phyloP scores from a whole-genome alignment of 2,113 vertebrate species.

The Lampris megalopsis region DNA sequence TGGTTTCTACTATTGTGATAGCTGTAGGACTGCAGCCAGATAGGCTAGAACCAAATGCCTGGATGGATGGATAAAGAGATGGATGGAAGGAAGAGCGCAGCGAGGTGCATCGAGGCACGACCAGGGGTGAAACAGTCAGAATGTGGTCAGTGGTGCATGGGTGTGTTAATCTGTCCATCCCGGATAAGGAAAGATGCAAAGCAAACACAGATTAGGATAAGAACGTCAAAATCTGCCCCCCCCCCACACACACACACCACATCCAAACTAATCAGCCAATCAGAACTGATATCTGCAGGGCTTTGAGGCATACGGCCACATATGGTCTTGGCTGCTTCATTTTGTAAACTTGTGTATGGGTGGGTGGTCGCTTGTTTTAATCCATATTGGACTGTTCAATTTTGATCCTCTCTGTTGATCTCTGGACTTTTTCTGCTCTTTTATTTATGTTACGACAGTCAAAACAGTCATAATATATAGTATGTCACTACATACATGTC shows the following conservation, averaged over 20 bases:
- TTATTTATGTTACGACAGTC: too few relatives aligned
- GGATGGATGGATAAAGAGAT: too few relatives aligned
- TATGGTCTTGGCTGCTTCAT: too few relatives aligned
- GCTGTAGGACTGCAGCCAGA: neutral
- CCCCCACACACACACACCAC: neutral
- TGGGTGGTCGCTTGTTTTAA: too few relatives aligned
- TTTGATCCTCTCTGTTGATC: too few relatives aligned
- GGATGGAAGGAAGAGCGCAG: neutral
- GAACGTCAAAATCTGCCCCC: neutral
- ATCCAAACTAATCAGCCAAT: neutral
- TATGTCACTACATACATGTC: too few relatives aligned
- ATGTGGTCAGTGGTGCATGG: slow-evolving; percentile 36
- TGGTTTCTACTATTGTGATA: neutral
- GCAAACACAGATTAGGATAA: slow-evolving; percentile 22
- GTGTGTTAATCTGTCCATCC: slow-evolving; percentile 14
- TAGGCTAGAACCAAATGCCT: neutral
- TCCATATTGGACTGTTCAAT: too few relatives aligned
- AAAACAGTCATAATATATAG: too few relatives aligned
- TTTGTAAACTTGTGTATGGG: too few relatives aligned
- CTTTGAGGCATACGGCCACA: neutral
- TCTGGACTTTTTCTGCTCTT: too few relatives aligned
- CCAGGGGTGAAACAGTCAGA: slow-evolving; percentile 19
- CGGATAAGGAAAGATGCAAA: neutral
- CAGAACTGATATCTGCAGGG: slow-evolving; percentile 1
- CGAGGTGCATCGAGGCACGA: slow-evolving; percentile 1